Conservation (phyloP, 2,113 vertebrate species). For the Microtus oregoni region DNA sequence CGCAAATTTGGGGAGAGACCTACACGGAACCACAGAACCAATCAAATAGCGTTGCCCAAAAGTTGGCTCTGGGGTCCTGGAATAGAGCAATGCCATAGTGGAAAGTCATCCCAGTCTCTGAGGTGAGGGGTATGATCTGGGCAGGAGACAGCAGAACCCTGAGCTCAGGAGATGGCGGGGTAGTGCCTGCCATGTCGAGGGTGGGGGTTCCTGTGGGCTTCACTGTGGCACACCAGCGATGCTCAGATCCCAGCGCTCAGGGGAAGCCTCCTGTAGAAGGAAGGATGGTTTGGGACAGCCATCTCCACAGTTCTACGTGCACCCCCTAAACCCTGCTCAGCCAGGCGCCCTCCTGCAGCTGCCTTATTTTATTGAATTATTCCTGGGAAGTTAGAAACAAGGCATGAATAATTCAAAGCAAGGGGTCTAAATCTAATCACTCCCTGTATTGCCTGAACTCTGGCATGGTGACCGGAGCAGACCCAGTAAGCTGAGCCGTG, state of each 20-base stretch:
- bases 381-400: conserved; percentile 84
- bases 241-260: accelerated
- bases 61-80: neutral
- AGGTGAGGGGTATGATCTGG: no score
- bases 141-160: neutral
- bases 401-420: conserved; percentile 88
- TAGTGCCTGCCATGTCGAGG: neutral
- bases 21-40: neutral
- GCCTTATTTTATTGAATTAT: conserved; percentile 86
- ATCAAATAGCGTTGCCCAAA: neutral
- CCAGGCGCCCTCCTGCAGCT: conserved; percentile 75
- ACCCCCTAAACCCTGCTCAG: conserved; percentile 73
- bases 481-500: conserved; percentile 46
- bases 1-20: neutral
- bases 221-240: neutral
- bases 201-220: no score
- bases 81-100: neutral
- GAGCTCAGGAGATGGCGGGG: neutral
- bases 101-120: neutral
- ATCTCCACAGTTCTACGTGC: conserved; percentile 65
- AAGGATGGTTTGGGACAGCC: conserved; percentile 76
- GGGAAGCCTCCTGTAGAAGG: conserved; percentile 28
- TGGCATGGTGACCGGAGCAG: conserved; percentile 78
- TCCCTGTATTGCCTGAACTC: conserved; percentile 82
- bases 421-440: conserved; percentile 87